These are phyloP conservation scores for Darwinula stevensoni DNA, from an alignment of 2,888 invertebrate species.

Conservation along the genomic window DNA sequence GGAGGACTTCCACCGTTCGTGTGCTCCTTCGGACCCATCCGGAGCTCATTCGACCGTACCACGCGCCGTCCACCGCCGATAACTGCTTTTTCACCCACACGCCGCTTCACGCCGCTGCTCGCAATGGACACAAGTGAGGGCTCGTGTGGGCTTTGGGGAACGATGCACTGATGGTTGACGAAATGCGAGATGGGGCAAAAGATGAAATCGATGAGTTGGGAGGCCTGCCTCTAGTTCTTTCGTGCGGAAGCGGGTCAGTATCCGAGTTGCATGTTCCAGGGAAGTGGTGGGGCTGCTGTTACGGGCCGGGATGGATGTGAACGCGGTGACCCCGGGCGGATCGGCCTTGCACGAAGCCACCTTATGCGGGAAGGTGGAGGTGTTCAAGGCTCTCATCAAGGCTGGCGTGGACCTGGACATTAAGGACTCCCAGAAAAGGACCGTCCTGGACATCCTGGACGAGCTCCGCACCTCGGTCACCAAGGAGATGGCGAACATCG, in stretches of 20 bases:
- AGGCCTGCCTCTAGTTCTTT: no score
- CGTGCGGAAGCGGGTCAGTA: no score
- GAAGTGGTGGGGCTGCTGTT: constrained; percentile 52
- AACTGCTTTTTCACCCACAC: constrained; percentile 33
- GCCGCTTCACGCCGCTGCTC: constrained; percentile 70
- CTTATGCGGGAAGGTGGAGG: constrained; percentile 60
- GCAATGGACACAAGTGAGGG: constrained; percentile 57
- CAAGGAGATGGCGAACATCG: constrained; percentile 51
- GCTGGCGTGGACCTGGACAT: constrained; percentile 51
- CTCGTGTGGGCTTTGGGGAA: not conserved
- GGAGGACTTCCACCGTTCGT: constrained; percentile 47
- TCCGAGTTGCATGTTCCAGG: no score
- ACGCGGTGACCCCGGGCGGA: constrained; percentile 52
- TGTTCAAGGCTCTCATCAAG: constrained; percentile 47
- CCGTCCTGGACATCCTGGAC: constrained; percentile 53
- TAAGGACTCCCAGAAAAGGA: constrained; percentile 44
- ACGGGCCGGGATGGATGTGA: constrained; percentile 58
- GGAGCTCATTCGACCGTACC: constrained; percentile 31
- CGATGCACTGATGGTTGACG: not conserved
- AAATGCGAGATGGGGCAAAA: constrained; percentile 1
- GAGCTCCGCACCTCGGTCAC: constrained; percentile 69
- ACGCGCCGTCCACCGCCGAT: constrained; percentile 10
- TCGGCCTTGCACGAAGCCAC: constrained; percentile 83
- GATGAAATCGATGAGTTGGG: no score
- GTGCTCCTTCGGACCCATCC: constrained; percentile 53